phyloP scores from a whole-genome alignment of 92 coral and sea anemone genomes.

The Parazoanthus atlanticus region DNA sequence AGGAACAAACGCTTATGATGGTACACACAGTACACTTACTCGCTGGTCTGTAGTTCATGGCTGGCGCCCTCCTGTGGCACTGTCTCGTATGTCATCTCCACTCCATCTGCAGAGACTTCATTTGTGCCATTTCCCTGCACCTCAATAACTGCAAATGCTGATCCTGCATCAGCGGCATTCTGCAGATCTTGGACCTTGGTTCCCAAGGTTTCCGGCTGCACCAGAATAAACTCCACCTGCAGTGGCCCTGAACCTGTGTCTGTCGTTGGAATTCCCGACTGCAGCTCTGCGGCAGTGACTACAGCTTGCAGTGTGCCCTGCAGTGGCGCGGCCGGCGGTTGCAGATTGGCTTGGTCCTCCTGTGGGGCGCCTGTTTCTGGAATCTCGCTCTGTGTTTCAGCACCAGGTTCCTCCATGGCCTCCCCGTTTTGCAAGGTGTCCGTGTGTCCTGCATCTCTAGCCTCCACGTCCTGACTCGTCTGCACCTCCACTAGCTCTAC shows the following conservation, averaged over 20 bases:
- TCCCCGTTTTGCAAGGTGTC: conserved; percentile 26
- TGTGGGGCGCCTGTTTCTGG: conserved; percentile 11
- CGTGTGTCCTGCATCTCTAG: not conserved
- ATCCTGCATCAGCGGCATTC: conserved; percentile 35
- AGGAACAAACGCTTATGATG: no score
- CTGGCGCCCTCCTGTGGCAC: conserved; percentile 17
- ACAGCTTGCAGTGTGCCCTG: conserved; percentile 27
- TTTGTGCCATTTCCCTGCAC: conserved; percentile 20
- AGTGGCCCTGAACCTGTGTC: conserved; percentile 18
- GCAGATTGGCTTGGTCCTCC: conserved; percentile 11
- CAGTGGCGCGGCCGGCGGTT: conserved; percentile 5
- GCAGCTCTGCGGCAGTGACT: conserved; percentile 32
- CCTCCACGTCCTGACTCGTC: conserved; percentile 32
- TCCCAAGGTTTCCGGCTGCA: conserved; percentile 37
- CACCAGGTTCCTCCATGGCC: not conserved
- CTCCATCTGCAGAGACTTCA: conserved; percentile 7
- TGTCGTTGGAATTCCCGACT: conserved; percentile 29
- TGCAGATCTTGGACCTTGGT: conserved; percentile 38
- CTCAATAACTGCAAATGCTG: conserved; percentile 38
- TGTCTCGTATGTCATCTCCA: conserved; percentile 3
- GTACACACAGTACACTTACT: not conserved
- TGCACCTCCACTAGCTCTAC: conserved; percentile 38
- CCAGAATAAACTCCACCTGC: conserved; percentile 42
- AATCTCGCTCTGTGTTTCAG: conserved; percentile 4
- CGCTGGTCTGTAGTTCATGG: conserved; percentile 10